A percentile compares a stretch with the other conserved stretches of the same genome.
Conservation (phyloP, 2,797 vertebrate genomes). For the Coendou prehensilis region DNA sequence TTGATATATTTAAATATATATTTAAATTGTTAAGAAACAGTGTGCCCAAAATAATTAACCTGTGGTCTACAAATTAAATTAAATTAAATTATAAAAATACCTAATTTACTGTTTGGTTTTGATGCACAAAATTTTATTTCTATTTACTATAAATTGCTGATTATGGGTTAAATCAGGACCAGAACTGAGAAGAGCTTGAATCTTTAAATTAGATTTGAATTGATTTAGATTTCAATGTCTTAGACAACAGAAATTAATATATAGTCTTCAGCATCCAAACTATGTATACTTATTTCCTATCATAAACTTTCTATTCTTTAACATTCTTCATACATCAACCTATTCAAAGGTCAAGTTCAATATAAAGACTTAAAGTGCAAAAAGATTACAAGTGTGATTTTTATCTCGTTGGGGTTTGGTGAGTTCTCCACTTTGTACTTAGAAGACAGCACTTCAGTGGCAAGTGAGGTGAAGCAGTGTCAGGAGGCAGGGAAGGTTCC, state of each 20-base stretch:
- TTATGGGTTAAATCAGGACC: not conserved
- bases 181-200: not conserved
- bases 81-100: not conserved
- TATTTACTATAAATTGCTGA: not conserved
- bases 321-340: not conserved
- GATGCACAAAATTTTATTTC: not conserved
- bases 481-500: not conserved
- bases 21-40: not conserved
- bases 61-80: not conserved
- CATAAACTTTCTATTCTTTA: not conserved
- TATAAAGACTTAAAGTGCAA: not conserved
- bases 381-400: not conserved
- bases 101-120: not conserved
- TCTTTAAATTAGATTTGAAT: not conserved
- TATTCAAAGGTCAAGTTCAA: not conserved
- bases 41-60: not conserved
- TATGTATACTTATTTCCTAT: not conserved
- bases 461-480: not conserved
- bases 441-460: not conserved
- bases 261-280: not conserved
- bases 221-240: slow-evolving; percentile 13
- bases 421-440: not conserved
- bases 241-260: slow-evolving; percentile 10
- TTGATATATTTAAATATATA: not conserved
- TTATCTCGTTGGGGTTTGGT: not conserved